Percentiles rank a stretch among this genome's conserved stretches.
phyloP scores from a whole-genome alignment of 2,797 vertebrate species.

The Megaceryle alcyon region DNA sequence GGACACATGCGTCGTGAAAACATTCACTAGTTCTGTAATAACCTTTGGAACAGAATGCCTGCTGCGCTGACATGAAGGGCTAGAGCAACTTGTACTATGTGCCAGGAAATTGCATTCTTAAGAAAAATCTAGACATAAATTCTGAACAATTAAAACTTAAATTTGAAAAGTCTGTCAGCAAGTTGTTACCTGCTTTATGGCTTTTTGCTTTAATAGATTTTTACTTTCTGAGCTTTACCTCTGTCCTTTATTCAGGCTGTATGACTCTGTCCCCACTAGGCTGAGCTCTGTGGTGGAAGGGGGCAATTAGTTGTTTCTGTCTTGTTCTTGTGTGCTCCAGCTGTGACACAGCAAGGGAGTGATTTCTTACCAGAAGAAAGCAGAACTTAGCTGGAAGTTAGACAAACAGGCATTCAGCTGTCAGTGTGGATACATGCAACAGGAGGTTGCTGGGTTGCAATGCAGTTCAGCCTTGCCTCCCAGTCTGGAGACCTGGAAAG shows the following conservation, averaged over 20 bases:
- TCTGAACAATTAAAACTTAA: constrained; percentile 71
- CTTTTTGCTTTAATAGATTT: constrained; percentile 50
- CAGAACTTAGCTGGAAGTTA: not conserved
- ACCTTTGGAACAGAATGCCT: constrained; percentile 77
- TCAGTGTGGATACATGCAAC: not conserved
- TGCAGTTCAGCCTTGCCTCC: not conserved
- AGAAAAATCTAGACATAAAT: constrained; percentile 72
- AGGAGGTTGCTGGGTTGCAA: not conserved
- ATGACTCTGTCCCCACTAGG: not conserved
- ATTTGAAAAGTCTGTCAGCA: constrained; percentile 74
- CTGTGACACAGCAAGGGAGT: not conserved
- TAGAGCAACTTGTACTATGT: constrained; percentile 63
- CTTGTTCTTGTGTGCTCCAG: not conserved
- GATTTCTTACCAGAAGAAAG: not conserved
- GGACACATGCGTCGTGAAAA: constrained; percentile 73
- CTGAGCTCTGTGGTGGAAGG: not conserved
- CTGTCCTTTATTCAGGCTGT: not conserved
- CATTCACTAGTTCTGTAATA: constrained; percentile 75
- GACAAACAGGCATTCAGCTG: not conserved
- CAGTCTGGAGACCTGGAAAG: not conserved
- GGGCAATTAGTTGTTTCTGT: not conserved
- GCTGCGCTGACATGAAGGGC: constrained; percentile 68
- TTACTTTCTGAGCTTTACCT: constrained; percentile 22
- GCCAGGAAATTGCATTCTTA: constrained; percentile 79
- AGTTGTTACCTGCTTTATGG: constrained; percentile 61